Percentiles rank a stretch among this genome's conserved stretches.
phyloP scores from a whole-genome alignment of 2,888 invertebrate genomes.

The Pomacea canaliculata region DNA sequence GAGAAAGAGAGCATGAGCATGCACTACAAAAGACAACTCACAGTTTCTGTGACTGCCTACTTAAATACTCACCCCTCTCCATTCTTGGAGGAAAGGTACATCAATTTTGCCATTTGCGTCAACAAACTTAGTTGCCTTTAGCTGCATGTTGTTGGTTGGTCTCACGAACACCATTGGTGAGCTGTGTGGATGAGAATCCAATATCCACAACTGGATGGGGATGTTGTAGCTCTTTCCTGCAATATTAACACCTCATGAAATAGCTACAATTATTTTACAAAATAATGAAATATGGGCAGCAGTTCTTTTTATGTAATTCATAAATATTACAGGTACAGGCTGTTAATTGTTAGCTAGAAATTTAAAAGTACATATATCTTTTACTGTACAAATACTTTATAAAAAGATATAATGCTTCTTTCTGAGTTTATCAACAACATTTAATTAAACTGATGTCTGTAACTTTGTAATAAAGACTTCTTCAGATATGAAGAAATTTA shows the following conservation, averaged over 20 bases:
- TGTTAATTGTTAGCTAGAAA: too few relatives aligned
- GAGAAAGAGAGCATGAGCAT: too few relatives aligned
- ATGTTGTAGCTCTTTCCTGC: slow-evolving; percentile 89
- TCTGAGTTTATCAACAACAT: too few relatives aligned
- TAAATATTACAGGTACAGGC: too few relatives aligned
- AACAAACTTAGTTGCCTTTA: slow-evolving; percentile 93
- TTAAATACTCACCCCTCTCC: slow-evolving; percentile 74
- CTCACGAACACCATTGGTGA: slow-evolving; percentile 90
- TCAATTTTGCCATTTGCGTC: slow-evolving; percentile 96
- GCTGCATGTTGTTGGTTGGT: slow-evolving; percentile 94
- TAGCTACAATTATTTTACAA: background rate
- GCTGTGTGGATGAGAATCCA: slow-evolving; percentile 96
- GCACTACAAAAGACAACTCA: background rate
- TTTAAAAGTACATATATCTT: too few relatives aligned
- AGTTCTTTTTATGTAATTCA: too few relatives aligned
- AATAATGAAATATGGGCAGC: too few relatives aligned
- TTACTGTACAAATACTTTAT: too few relatives aligned
- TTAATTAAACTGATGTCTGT: too few relatives aligned
- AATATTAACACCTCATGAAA: slow-evolving; percentile 29
- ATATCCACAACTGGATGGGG: slow-evolving; percentile 94
- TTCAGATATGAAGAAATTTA: too few relatives aligned
- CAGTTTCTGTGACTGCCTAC: background rate
- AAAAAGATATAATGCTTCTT: background rate
- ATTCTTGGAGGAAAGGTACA: slow-evolving; percentile 95
- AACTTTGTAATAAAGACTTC: too few relatives aligned